A percentile compares a stretch with the other conserved stretches of the same genome.
phyloP scores from a whole-genome alignment of 1,140 invertebrate genomes.

The Leptinotarsa texana region DNA sequence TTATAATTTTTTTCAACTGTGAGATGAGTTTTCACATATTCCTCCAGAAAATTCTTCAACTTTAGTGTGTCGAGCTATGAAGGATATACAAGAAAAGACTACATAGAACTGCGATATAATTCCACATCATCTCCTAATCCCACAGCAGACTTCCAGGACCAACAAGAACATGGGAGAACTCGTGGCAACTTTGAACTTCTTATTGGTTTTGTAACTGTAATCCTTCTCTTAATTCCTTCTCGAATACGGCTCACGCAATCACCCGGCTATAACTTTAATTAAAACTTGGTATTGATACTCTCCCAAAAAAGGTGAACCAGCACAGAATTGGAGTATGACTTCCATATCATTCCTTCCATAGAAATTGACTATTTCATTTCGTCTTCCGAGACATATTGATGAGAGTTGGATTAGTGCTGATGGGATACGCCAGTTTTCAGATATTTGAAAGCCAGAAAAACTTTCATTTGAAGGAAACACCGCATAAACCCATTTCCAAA shows the following conservation, averaged over 20 bases:
- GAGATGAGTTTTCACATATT: no score
- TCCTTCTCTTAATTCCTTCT: constrained; percentile 43
- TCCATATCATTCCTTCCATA: background rate
- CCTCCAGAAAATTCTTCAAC: no score
- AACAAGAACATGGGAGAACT: constrained; percentile 28
- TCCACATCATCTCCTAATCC: background rate
- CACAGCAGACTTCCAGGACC: background rate
- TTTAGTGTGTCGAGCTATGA: no score
- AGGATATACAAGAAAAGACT: no score
- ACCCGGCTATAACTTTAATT: constrained; percentile 45
- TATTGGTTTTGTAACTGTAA: constrained; percentile 47
- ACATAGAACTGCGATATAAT: background rate
- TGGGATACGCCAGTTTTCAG: no score
- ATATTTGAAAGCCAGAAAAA: no score
- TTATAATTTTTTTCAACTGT: no score
- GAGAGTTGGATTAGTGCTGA: no score
- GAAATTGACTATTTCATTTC: background rate
- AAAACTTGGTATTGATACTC: constrained; percentile 38
- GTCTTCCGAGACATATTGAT: no score
- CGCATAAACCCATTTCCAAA: no score
- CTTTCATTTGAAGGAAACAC: no score
- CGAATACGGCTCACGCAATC: constrained; percentile 37
- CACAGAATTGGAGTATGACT: constrained; percentile 25
- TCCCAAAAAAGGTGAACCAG: constrained; percentile 28
- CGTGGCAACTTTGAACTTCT: constrained; percentile 41